Conservation (phyloP, 2,888 invertebrate species). For the Drosophila robusta region DNA sequence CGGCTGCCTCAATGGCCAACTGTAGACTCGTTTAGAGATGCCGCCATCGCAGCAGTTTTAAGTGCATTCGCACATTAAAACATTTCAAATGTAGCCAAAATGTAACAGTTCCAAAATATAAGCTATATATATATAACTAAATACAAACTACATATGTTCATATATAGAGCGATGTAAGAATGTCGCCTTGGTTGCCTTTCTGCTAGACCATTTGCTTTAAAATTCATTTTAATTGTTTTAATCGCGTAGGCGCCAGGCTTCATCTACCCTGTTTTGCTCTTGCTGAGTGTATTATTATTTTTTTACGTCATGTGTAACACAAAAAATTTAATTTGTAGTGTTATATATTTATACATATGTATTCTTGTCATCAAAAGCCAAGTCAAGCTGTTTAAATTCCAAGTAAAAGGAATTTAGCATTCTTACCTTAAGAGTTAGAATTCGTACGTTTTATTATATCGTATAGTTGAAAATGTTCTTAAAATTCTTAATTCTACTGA, state of each 20-base stretch:
- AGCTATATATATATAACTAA: not conserved
- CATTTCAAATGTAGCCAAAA: slow-evolving; percentile 38
- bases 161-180: not conserved
- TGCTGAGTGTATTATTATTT: not conserved
- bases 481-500: no score
- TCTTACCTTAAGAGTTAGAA: no score
- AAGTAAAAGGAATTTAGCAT: no score
- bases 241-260: slow-evolving; percentile 58
- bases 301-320: not conserved
- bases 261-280: slow-evolving; percentile 4
- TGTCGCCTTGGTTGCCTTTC: slow-evolving; percentile 17
- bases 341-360: no score
- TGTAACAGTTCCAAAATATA: slow-evolving; percentile 11
- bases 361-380: no score
- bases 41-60: slow-evolving; percentile 49
- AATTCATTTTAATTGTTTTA: slow-evolving; percentile 80
- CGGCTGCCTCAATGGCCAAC: slow-evolving; percentile 44
- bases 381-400: no score
- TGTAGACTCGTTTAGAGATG: slow-evolving; percentile 55
- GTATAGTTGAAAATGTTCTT: no score
- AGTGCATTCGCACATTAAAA: slow-evolving; percentile 73
- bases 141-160: no score
- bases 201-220: slow-evolving; percentile 44
- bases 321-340: no score
- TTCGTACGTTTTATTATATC: no score